Percentiles rank a stretch among this genome's conserved stretches.
These are phyloP conservation scores for Heterotilapia buettikoferi DNA, from an alignment of 2,113 vertebrate genomes.

Conservation along the genomic window DNA sequence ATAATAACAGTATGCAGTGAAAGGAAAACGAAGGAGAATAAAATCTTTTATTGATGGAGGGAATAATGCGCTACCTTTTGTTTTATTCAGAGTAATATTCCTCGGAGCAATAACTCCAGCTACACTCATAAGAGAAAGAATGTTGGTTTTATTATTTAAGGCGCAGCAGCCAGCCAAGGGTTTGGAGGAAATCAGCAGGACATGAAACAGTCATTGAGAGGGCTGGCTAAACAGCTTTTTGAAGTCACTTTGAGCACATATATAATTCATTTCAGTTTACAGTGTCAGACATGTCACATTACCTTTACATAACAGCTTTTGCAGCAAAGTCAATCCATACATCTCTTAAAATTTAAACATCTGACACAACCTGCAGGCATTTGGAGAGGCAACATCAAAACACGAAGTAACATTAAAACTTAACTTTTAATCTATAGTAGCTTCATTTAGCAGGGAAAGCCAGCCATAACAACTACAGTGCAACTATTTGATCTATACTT, in stretches of 20 bases:
- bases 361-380: neutral
- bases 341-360: neutral
- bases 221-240: neutral
- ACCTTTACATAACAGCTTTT: neutral
- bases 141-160: neutral
- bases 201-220: neutral
- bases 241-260: neutral
- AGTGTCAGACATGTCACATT: neutral
- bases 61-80: neutral
- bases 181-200: neutral
- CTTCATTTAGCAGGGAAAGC: neutral
- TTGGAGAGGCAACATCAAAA: neutral
- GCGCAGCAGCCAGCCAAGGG: neutral
- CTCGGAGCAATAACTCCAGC: neutral
- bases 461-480: neutral
- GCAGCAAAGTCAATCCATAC: neutral
- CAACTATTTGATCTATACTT: neutral
- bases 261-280: neutral
- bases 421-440: neutral
- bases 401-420: neutral
- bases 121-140: neutral
- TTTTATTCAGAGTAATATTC: conserved; percentile 22
- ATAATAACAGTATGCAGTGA: neutral
- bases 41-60: neutral
- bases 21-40: neutral